Evolutionary conservation across 2,113 vertebrate genomes (phyloP).

Genomic region (Picathartes gymnocephalus): DNA sequence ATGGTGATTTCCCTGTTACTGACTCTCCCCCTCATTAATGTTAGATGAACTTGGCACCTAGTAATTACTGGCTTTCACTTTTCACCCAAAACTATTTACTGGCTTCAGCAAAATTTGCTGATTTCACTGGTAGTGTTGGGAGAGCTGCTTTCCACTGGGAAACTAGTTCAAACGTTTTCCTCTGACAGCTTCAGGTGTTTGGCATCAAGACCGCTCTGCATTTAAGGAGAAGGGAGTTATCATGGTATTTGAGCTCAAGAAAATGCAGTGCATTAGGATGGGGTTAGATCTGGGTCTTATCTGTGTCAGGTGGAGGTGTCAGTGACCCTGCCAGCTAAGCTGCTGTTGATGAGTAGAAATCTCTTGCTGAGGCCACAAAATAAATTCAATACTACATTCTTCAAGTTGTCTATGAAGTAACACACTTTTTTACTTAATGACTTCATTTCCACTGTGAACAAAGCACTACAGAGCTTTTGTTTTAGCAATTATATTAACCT

Average conservation of each 20-base stretch:
- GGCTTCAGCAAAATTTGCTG: slow-evolving; percentile 1
- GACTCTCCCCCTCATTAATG: background rate
- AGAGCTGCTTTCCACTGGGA: background rate
- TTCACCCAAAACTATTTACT: background rate
- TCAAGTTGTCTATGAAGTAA: background rate
- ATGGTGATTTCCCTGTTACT: background rate
- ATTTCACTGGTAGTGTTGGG: background rate
- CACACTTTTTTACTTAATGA: background rate
- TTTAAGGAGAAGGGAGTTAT: background rate
- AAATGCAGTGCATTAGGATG: background rate
- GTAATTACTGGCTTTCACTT: slow-evolving; percentile 29
- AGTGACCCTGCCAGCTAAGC: background rate
- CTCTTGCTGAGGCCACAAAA: slow-evolving; percentile 12
- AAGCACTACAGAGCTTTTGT: background rate
- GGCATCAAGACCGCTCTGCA: background rate
- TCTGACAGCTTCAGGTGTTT: background rate
- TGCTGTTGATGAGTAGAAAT: background rate
- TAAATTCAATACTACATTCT: background rate
- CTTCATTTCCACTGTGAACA: background rate
- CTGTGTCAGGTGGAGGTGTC: background rate
- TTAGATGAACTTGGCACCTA: slow-evolving; percentile 33
- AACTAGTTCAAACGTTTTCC: background rate
- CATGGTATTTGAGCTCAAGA: background rate
- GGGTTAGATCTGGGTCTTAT: background rate
- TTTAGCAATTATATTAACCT: background rate